These are phyloP conservation scores for Heliothis virescens DNA, from an alignment of 1,140 invertebrate genomes.

Conservation along the genomic window DNA sequence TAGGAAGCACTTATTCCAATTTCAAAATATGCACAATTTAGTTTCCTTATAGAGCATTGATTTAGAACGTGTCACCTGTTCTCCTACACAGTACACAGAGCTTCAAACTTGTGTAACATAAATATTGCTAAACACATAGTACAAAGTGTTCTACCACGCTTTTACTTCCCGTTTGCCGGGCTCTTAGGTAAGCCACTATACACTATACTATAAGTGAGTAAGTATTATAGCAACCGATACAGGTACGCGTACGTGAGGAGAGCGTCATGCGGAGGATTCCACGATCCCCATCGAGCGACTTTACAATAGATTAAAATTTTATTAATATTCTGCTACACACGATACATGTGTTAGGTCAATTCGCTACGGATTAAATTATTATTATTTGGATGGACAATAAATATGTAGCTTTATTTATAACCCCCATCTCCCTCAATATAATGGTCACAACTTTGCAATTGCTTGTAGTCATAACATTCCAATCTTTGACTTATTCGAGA, in stretches of 20 bases:
- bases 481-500: no score
- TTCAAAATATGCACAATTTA: no score
- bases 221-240: conserved; percentile 26
- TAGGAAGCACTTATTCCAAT: no score
- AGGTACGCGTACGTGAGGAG: conserved; percentile 61
- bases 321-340: conserved; percentile 53
- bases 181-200: conserved; percentile 13
- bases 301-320: conserved; percentile 58
- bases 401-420: neutral
- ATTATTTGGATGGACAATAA: neutral
- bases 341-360: conserved; percentile 32
- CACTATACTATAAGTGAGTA: neutral
- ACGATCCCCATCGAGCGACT: conserved; percentile 42
- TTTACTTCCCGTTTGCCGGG: conserved; percentile 13
- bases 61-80: neutral
- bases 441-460: no score
- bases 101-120: neutral
- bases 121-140: neutral
- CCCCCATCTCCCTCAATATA: no score
- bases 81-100: neutral
- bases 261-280: conserved; percentile 56
- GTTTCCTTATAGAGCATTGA: neutral
- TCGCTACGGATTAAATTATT: conserved; percentile 43
- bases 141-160: neutral
- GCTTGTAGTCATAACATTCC: no score